Percentiles rank a stretch among this genome's conserved stretches.
Evolutionary conservation across 2,888 invertebrate species (phyloP).

Genomic region (Caenorhabditis sp.): DNA sequence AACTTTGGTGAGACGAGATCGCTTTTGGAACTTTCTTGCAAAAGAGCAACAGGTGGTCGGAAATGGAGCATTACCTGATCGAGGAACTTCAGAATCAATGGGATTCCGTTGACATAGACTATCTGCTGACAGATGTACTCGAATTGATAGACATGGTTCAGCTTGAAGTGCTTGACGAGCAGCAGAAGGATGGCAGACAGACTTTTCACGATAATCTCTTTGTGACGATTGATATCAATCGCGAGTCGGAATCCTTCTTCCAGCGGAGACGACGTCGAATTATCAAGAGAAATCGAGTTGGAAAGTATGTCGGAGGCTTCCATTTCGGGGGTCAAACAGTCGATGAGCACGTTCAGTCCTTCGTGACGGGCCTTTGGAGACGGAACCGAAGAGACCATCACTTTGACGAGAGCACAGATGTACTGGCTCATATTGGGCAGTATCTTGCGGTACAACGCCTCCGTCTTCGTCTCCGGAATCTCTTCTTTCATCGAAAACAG

Average conservation of each 20-base stretch:
- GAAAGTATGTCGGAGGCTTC: slow-evolving; percentile 78
- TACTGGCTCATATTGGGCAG: slow-evolving; percentile 96
- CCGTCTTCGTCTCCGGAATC: slow-evolving; percentile 69
- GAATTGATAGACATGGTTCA: slow-evolving; percentile 97
- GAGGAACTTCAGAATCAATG: slow-evolving; percentile 96
- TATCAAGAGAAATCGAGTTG: slow-evolving; percentile 76
- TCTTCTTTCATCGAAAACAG: slow-evolving; percentile 83
- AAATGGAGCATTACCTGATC: slow-evolving; percentile 86
- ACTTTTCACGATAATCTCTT: slow-evolving; percentile 94
- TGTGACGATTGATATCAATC: slow-evolving; percentile 97
- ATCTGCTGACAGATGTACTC: slow-evolving; percentile 97
- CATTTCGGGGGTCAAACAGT: slow-evolving; percentile 86
- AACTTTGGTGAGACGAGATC: slow-evolving; percentile 44
- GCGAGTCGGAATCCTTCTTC: slow-evolving; percentile 83
- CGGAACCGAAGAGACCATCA: slow-evolving; percentile 95
- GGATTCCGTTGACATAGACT: slow-evolving; percentile 97
- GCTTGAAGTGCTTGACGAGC: slow-evolving; percentile 95
- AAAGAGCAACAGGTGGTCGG: background rate
- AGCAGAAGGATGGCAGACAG: slow-evolving; percentile 91
- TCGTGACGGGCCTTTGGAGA: slow-evolving; percentile 88
- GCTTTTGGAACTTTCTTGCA: slow-evolving; percentile 16
- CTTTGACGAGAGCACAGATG: slow-evolving; percentile 89
- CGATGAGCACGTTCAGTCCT: slow-evolving; percentile 97
- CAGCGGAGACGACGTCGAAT: slow-evolving; percentile 66
- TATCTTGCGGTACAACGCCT: slow-evolving; percentile 83